Percentiles rank a stretch among this genome's conserved stretches.
These are phyloP conservation scores for Enteromius fasciolatus DNA, from an alignment of 2,797 vertebrate genomes.

Conservation along the genomic window DNA sequence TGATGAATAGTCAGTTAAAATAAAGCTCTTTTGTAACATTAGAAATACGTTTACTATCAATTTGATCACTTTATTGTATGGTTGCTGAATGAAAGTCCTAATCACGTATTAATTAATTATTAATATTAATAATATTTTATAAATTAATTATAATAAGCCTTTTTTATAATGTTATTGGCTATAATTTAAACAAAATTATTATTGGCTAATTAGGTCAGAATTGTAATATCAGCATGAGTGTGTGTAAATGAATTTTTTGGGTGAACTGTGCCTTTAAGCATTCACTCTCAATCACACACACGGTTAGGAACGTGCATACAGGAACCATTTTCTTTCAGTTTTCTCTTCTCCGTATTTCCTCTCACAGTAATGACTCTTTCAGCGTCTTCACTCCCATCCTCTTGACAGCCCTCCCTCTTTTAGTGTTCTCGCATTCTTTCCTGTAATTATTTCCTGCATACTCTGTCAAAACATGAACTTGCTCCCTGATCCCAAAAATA, in stretches of 20 bases:
- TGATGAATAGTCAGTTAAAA: background rate
- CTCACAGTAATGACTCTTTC: conserved; percentile 21
- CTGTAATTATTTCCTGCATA: conserved; percentile 47
- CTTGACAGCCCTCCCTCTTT: conserved; percentile 19
- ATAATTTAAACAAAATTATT: background rate
- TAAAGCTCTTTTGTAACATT: background rate
- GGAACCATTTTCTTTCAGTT: conserved; percentile 17
- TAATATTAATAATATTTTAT: background rate
- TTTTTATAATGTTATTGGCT: background rate
- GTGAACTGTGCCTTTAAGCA: conserved; percentile 7
- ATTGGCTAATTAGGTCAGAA: background rate
- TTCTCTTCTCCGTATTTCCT: conserved; percentile 29
- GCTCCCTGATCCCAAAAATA: conserved; percentile 47
- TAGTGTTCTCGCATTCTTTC: conserved; percentile 47
- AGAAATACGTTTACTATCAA: background rate
- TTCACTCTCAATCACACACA: conserved; percentile 9
- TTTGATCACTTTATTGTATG: background rate
- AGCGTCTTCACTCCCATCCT: conserved; percentile 44
- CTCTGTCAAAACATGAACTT: conserved; percentile 49
- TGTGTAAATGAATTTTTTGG: conserved; percentile 1
- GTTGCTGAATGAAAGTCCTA: background rate
- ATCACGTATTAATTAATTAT: background rate
- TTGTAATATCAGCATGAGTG: background rate
- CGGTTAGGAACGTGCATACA: background rate
- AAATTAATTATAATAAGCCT: no score